phyloP scores from a whole-genome alignment of 2,113 vertebrate species.

The Crotalus viridis region DNA sequence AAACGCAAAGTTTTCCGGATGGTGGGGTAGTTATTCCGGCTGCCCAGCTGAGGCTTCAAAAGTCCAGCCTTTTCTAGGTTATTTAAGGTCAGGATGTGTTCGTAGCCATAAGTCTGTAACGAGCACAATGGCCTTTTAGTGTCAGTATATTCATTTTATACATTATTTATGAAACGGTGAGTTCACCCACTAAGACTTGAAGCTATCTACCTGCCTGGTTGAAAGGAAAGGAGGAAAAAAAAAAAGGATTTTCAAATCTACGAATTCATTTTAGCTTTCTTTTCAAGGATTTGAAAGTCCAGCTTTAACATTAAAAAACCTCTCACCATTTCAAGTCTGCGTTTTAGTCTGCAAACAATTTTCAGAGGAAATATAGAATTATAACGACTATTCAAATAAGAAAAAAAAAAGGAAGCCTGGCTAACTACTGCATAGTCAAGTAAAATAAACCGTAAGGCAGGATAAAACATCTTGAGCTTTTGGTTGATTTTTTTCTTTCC shows the following conservation, averaged over 20 bases:
- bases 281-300: neutral
- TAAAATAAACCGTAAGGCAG: neutral
- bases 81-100: conserved; percentile 90
- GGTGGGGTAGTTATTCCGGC: conserved; percentile 93
- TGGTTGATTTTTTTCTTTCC: neutral
- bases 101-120: conserved; percentile 90
- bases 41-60: conserved; percentile 79
- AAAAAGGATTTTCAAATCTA: neutral
- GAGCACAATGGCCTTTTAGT: neutral
- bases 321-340: neutral
- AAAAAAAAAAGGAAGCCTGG: no score
- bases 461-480: neutral
- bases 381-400: neutral
- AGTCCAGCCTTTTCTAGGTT: conserved; percentile 93
- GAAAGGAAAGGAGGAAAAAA: no score
- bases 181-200: neutral
- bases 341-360: neutral
- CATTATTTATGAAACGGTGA: neutral
- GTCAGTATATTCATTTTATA: neutral
- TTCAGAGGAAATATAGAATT: neutral
- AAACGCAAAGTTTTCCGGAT: conserved; percentile 94
- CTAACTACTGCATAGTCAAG: neutral
- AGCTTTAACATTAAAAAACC: neutral
- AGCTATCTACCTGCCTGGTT: neutral
- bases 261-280: neutral